Evolutionary conservation across 2,113 vertebrate genomes (phyloP), one percentile per base, ranked within the genome.

Genomic region (Oncorhynchus nerka): DNA sequence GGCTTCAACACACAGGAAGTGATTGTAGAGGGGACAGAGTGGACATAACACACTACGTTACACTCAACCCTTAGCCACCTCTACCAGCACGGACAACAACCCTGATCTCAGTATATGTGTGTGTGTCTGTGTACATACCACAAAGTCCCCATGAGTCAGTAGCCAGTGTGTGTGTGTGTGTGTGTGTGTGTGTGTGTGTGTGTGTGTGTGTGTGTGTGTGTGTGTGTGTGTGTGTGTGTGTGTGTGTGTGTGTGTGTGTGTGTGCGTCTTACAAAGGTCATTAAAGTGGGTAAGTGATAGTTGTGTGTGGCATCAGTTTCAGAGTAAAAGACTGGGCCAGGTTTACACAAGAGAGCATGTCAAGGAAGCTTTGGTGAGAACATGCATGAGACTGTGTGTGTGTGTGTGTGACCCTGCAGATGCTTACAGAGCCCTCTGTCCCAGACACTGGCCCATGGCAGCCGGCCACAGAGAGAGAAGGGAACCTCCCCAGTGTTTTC

Each of bases 391-490:
- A 20, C 15, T 19, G 51, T 57, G 51, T 57, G 51, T 75, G 80
- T 81, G 26, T 72, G 70, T 68, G 67, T 30, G 22, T 57, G 70
- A 12, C 32, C 59, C 19, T 34, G 67, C 57, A 6, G 70, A 45
- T 70, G 32, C 77, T 76, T 57, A 66, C 77, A 70, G 76, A 51
- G 67, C 22, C 69, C 78, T 75, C 66, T 59, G 76, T 79, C 65
- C 59, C n/a, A 55, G 51, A n/a, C 70, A 71, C 11, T n/a, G 1
- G n/a, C 30, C 71, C 49, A 71, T 32, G 8, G 59, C 30, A 24
- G 19, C 19, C 65, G 3, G 66, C 74, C 70, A 67, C n/a, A 62
- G 20, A 62, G 59, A 61, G 49, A 62, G 59, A 24, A 62, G 59
- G 39, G 59, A 55, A 55, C 51, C 4, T 55, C 51, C 16, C 51